Percentiles rank a stretch among this genome's conserved stretches.
These are phyloP conservation scores for Trachymyrmex cornetzi DNA, from an alignment of 1,140 invertebrate genomes.

Conservation along the genomic window DNA sequence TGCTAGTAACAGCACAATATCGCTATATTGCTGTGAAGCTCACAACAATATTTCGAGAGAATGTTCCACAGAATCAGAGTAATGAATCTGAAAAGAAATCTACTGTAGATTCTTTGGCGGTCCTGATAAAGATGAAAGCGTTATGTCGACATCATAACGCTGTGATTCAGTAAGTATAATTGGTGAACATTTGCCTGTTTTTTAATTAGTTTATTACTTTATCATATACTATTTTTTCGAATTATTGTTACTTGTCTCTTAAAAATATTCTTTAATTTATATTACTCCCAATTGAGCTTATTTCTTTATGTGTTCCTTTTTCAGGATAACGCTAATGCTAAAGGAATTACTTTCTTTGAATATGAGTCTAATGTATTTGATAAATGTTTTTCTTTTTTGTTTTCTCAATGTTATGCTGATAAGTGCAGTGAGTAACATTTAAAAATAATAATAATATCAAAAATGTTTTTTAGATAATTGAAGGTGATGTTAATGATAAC, in stretches of 20 bases:
- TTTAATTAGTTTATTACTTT: not conserved
- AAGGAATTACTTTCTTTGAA: constrained; percentile 67
- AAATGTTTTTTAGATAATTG: not conserved
- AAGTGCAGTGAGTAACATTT: constrained; percentile 59
- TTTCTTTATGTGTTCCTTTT: constrained; percentile 29
- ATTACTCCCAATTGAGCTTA: not conserved
- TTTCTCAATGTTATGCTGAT: constrained; percentile 70
- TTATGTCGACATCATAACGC: constrained; percentile 20
- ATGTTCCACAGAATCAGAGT: not conserved
- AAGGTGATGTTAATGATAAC: not conserved
- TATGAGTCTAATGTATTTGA: constrained; percentile 68
- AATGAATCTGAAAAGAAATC: not conserved
- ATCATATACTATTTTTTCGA: not conserved
- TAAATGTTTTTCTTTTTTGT: constrained; percentile 73
- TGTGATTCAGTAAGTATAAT: constrained; percentile 44
- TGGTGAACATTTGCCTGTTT: not conserved
- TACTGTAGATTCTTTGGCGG: not conserved
- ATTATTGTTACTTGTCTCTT: not conserved
- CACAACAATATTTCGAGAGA: constrained; percentile 7
- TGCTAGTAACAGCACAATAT: constrained; percentile 35
- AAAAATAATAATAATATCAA: not conserved
- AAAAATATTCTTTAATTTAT: not conserved
- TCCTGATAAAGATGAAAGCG: not conserved
- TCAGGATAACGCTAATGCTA: constrained; percentile 57
- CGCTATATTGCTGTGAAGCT: constrained; percentile 23